Evolutionary conservation across 2,888 invertebrate species (phyloP), one percentile per base, ranked within the genome.

Genomic region (Phengaris alcon): DNA sequence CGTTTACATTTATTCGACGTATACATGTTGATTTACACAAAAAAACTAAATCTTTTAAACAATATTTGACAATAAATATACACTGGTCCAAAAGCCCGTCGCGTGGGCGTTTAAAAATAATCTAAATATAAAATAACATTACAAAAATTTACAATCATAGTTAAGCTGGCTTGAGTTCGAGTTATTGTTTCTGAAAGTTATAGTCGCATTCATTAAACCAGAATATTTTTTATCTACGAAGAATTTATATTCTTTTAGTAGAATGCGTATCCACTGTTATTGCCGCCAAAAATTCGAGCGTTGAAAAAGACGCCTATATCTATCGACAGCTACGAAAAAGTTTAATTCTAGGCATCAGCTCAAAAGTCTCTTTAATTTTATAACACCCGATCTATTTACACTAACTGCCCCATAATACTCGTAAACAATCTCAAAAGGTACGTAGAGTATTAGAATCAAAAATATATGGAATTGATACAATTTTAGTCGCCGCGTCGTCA

Each of bases 401-500:
- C 59, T 22, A 15, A 9, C 59, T 59, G 59, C 59, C 59, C 35
- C 59, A 22, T 70, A 51, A 72, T 52, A 72, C 52, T 72, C 72
- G 72, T 51, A 12, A 72, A 72, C 35, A 72, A 52, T 72, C 72
- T 75, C 70, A 70, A 75, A 68, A 75, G 75, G 75, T 75, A 75
- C 75, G 12, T 75, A 70, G 70, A 75, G 75, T 75, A 70, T 70
- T 68, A 54, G 48, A 57, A 70, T 59, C 57, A 55, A 75, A 68
- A 75, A 59, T 57, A 57, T 48, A 59, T 77, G 76, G 75, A 70
- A 10, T 54, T 54, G 68, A 75, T 75, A 81, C 81, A 82, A 80
- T 79, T 82, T 80, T 82, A 84, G 84, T 85, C 85, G 85, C 85
- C 82, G 79, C 81, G 82, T 86, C 76, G 82, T 88, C 88, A 88